Base-by-base conservation (phyloP, 2,797 vertebrate genomes). In the Lepus townsendii region DNA sequence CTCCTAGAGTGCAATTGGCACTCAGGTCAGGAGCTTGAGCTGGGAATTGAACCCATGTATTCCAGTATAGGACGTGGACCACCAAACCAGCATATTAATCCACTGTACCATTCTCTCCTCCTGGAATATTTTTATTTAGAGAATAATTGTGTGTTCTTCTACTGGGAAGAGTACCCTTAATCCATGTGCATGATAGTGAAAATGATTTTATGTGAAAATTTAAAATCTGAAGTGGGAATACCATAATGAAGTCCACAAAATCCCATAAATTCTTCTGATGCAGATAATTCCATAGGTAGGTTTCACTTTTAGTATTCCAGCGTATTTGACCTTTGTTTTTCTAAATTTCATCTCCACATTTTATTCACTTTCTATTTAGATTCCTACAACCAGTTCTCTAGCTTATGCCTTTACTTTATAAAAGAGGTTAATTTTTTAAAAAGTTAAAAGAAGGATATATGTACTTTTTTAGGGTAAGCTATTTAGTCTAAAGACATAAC, bases 281-380 rank as follows among this genome's bases (percentile, higher is more conserved):
- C 19, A 62, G 16, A 50, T 73, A 50, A 30, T 88, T 83, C 27
- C 20, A 19, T 30, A 68, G 35, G 32, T 60, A 60, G 22, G 8
- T 47, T 78, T 85, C 20, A 80, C 22, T 80, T 80, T 92, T 80
- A 38, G 14, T 68, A 68, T 54, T 80, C 50, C 19, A 54, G 38
- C 20, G 30, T 78, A 42, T 92, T 68, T 92, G n/a, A 52, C 20
- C n/a, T 89, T 79, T 42, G 7, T 26, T 84, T 66, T 77, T 1
- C 24, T 71, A 72, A 83, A 17, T 75, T 14, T 89, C 27, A 62
- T 90, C 6, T 89, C 63, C 57, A 65, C 62, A 19, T 38, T 88
- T 92, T 72, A 77, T 38, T 92, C 27, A 47, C 3, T 57, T 86
- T 86, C 38, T 91, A 32, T 19, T 88, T 83, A 78, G 6, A 78